Evolutionary conservation across 2,888 invertebrate species (phyloP).

Genomic region (Odontomyia ornata): DNA sequence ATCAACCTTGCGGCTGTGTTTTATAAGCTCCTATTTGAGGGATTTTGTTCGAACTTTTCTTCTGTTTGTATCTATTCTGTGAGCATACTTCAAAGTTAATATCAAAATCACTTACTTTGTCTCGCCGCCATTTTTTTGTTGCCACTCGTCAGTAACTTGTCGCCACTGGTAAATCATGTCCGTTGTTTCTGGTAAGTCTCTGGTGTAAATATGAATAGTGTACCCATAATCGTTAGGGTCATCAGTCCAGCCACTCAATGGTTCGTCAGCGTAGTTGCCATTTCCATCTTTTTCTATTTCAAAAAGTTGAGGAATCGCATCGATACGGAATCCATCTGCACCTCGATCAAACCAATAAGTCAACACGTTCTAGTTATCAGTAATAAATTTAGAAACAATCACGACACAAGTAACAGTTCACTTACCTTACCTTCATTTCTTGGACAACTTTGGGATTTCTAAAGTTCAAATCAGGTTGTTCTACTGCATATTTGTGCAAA

Average conservation of each 20-base stretch:
- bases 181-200: slow-evolving; percentile 66
- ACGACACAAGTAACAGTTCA: not conserved
- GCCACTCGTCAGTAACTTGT: slow-evolving; percentile 70
- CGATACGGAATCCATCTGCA: slow-evolving; percentile 77
- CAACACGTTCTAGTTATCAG: slow-evolving; percentile 64
- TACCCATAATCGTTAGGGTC: slow-evolving; percentile 66
- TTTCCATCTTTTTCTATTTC: slow-evolving; percentile 65
- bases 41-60: too few relatives aligned
- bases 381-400: not conserved
- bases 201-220: slow-evolving; percentile 67
- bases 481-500: slow-evolving; percentile 68
- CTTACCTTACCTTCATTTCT: slow-evolving; percentile 67
- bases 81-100: not conserved
- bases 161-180: slow-evolving; percentile 64
- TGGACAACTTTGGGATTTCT: slow-evolving; percentile 71
- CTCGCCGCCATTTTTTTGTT: slow-evolving; percentile 60
- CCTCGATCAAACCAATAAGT: slow-evolving; percentile 77
- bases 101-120: slow-evolving; percentile 3
- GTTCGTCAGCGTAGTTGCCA: slow-evolving; percentile 67
- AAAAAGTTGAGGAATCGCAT: slow-evolving; percentile 64
- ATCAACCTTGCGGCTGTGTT: too few relatives aligned
- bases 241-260: slow-evolving; percentile 61
- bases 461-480: slow-evolving; percentile 77
- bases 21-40: too few relatives aligned
- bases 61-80: not conserved